Conservation (phyloP, 2,888 invertebrate genomes). For the Monopis laevigella region DNA sequence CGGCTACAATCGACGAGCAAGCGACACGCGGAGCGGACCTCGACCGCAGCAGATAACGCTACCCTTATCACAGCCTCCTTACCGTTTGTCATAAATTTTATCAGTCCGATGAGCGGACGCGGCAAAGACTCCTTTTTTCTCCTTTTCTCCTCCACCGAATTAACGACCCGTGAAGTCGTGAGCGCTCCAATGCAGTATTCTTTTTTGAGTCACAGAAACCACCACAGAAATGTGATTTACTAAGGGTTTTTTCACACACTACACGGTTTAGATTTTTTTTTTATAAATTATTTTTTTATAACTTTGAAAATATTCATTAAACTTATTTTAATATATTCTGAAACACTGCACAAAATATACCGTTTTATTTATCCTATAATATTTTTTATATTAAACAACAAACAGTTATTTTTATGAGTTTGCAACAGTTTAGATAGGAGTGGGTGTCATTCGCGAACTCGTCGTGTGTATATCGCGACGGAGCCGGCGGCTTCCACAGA, state of each 20-base stretch:
- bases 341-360: too few species aligned
- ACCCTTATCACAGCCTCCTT: constrained; percentile 59
- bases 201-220: constrained; percentile 52
- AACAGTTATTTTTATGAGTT: background rate
- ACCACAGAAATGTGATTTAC: too few species aligned
- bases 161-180: constrained; percentile 59
- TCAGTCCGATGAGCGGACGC: constrained; percentile 56
- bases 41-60: constrained; percentile 40
- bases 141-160: constrained; percentile 43
- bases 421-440: constrained; percentile 3
- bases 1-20: constrained; percentile 25
- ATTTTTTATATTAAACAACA: too few species aligned
- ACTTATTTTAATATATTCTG: too few species aligned
- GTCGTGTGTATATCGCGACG: constrained; percentile 15
- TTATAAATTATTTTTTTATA: too few species aligned
- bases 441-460: constrained; percentile 1
- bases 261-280: too few species aligned
- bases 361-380: too few species aligned
- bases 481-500: constrained; percentile 45
- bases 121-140: constrained; percentile 41
- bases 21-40: constrained; percentile 27
- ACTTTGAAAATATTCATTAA: too few species aligned
- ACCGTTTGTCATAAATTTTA: constrained; percentile 65
- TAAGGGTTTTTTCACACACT: too few species aligned
- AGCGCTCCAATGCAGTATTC: constrained; percentile 33